Conservation (phyloP, 2,113 vertebrate genomes). For the Lipophrys pholis region DNA sequence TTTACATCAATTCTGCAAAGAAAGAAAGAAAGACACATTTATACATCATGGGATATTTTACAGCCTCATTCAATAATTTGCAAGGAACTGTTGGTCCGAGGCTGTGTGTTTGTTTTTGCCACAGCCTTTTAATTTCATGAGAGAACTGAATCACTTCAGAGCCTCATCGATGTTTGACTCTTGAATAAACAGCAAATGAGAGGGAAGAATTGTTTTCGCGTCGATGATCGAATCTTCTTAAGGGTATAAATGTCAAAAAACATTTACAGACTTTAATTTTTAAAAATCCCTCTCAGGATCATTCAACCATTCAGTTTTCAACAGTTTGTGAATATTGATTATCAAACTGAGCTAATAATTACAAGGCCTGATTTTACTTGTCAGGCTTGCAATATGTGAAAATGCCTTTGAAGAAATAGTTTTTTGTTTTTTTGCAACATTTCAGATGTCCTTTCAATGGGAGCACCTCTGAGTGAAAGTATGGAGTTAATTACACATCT, state of each 20-base stretch:
- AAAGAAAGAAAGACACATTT: conserved; percentile 23
- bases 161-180: conserved; percentile 5
- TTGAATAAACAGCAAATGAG: conserved; percentile 6
- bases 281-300: not conserved
- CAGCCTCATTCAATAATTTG: conserved; percentile 17
- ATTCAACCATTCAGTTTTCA: not conserved
- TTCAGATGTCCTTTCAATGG: conserved; percentile 4
- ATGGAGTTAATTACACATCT: conserved; percentile 83
- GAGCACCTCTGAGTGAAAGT: conserved; percentile 81
- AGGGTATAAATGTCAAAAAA: not conserved
- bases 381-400: not conserved
- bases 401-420: conserved; percentile 30
- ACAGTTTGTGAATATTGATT: conserved; percentile 17
- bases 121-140: conserved; percentile 16
- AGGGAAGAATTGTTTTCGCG: not conserved
- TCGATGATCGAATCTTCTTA: not conserved
- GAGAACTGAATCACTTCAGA: not conserved
- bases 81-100: conserved; percentile 6
- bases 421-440: conserved; percentile 68
- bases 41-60: not conserved
- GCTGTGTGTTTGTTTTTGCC: conserved; percentile 20
- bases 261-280: not conserved
- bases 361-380: not conserved
- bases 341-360: not conserved
- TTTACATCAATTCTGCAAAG: conserved; percentile 13